Base-by-base conservation (phyloP, 2,113 vertebrate species). In the Aegotheles bennettii region DNA sequence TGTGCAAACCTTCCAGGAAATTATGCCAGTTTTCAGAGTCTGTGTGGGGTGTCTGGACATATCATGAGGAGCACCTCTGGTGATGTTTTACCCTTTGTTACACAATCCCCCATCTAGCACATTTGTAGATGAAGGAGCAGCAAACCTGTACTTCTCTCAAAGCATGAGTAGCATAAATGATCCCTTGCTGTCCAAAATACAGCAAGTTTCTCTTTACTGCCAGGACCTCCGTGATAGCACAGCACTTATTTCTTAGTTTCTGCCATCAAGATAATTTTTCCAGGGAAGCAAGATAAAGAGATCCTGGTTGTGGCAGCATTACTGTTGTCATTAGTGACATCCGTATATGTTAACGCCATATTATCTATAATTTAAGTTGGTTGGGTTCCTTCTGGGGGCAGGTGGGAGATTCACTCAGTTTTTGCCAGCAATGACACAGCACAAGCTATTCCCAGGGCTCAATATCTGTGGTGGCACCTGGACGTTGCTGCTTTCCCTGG, bases 401-500 rank as follows among this genome's bases (percentile, higher is more conserved):
- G 5, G 9, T 74, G 53, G 57, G 60, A n/a, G 9, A 43, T 53
- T 59, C 18, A 3, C 25, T 73, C 7, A 11, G 6, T 38, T 79
- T 75, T 74, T 45, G 24, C 8, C 28, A 35, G 42, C 5, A 11
- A 42, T 40, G 54, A 14, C n/a, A 42, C 0, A 5, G 43, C 21
- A 65, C 11, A 13, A 56, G 42, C 40, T 50, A 29, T 70, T 56
- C 48, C 28, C 47, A 43, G 11, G 13, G 16, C 33, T 56, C 17
- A 33, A 56, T 56, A 65, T 21, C 8, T 28, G 36, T 3, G 17
- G 29, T 20, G 48, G 31, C 18, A 17, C 6, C 1, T 10, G 19
- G 42, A 13, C 6, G 2, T 23, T 31, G 33, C 13, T 0, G 0
- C 10, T 29, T 5, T 53, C 36, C 42, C 36, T 16, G 9, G 3